Evolutionary conservation across 2,888 invertebrate species (phyloP).

Genomic region (Minunthozetes semirufus): DNA sequence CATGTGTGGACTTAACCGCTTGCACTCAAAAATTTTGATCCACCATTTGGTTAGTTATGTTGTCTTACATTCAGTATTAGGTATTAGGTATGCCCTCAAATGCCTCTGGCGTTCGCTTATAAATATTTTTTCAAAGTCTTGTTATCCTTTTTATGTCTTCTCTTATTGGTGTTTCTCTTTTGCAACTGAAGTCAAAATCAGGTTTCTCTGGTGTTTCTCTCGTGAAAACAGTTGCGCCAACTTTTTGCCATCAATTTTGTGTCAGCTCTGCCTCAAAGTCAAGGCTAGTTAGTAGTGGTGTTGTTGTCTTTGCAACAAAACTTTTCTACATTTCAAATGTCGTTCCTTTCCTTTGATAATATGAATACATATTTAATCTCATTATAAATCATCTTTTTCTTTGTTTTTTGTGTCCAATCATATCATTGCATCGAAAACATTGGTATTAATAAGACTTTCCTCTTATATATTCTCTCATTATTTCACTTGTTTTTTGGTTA

Average conservation of each 20-base stretch:
- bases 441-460: no score
- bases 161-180: background rate
- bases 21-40: background rate
- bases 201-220: no score
- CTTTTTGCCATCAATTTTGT: background rate
- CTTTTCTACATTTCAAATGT: background rate
- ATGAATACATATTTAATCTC: background rate
- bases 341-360: background rate
- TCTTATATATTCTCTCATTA: no score
- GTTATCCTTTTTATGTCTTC: background rate
- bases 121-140: background rate
- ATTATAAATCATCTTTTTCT: no score
- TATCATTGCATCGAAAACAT: no score
- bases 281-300: background rate
- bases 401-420: no score
- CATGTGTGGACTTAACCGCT: background rate
- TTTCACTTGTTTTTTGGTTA: no score
- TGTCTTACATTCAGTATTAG: background rate
- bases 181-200: background rate
- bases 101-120: background rate
- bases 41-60: background rate
- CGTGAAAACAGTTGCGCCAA: background rate
- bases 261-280: slow-evolving; percentile 1
- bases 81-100: background rate
- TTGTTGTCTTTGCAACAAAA: background rate